Evolutionary conservation across 2,113 vertebrate species (phyloP).

Genomic region (Cercocebus atys): DNA sequence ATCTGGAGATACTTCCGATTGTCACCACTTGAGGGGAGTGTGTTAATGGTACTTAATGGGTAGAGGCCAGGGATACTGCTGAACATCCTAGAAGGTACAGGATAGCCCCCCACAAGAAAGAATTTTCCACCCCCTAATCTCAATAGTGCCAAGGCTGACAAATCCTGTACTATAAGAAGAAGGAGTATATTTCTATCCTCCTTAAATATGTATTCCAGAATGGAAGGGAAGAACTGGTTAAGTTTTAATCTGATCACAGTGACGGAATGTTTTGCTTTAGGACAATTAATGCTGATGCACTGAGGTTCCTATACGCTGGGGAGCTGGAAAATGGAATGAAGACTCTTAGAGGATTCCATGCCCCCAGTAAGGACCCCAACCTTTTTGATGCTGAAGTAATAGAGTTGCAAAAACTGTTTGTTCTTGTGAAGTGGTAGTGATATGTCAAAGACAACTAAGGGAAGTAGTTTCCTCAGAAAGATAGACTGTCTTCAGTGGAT

Average conservation of each 20-base stretch:
- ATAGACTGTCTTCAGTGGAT: not conserved
- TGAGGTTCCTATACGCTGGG: not conserved
- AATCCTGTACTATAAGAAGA: not conserved
- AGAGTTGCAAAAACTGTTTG: not conserved
- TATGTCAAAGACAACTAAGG: not conserved
- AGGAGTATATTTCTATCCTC: not conserved
- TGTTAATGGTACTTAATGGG: not conserved
- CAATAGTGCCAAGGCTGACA: not conserved
- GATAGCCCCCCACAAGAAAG: not conserved
- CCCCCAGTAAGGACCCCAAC: fast-evolving
- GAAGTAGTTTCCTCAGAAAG: not conserved
- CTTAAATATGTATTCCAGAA: not conserved
- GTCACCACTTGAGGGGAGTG: not conserved
- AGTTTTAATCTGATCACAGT: not conserved
- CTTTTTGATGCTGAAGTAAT: not conserved
- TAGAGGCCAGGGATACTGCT: not conserved
- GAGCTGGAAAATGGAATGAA: not conserved
- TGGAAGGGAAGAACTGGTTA: not conserved
- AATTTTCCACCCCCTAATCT: not conserved
- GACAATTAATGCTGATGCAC: not conserved
- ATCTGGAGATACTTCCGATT: not conserved
- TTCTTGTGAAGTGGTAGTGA: not conserved
- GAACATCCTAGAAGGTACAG: not conserved
- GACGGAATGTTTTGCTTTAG: not conserved
- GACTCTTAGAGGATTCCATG: not conserved